phyloP scores from a whole-genome alignment of 2,113 vertebrate species.

The Ophthalmotilapia sp. region DNA sequence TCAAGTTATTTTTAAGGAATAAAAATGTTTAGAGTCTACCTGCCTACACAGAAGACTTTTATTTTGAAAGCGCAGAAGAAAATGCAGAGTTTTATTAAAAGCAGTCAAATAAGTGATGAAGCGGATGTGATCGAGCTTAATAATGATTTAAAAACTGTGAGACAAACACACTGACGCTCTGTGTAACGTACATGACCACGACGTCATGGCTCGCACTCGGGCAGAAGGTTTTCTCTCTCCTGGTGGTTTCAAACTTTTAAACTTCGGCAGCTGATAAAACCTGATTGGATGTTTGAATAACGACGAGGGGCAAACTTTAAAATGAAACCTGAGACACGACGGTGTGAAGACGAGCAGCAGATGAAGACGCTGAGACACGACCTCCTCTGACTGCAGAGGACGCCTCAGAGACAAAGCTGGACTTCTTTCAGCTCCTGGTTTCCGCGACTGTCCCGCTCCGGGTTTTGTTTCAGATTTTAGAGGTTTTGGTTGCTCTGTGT shows the following conservation, averaged over 20 bases:
- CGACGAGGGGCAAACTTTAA: neutral
- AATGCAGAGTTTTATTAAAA: neutral
- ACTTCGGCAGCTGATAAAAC: neutral
- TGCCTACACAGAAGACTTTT: neutral
- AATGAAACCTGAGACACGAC: neutral
- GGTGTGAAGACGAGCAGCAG: neutral
- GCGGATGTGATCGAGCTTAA: neutral
- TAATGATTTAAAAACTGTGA: neutral
- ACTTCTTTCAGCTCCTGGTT: neutral
- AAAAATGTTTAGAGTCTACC: neutral
- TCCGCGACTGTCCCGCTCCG: accelerated
- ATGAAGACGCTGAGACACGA: neutral
- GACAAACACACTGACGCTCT: neutral
- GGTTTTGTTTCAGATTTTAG: neutral
- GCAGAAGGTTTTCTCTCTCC: neutral
- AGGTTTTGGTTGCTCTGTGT: neutral
- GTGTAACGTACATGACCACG: neutral
- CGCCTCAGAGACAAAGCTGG: neutral
- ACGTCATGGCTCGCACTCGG: neutral
- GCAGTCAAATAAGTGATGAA: neutral
- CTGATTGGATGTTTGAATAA: neutral
- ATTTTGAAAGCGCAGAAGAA: neutral
- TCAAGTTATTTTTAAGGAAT: neutral
- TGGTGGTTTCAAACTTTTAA: neutral
- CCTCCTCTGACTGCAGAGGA: neutral